Percentiles rank a stretch among this genome's conserved stretches.
Evolutionary conservation across 2,888 invertebrate species (phyloP).

Genomic region (Imbricaverruca yamaguchii): DNA sequence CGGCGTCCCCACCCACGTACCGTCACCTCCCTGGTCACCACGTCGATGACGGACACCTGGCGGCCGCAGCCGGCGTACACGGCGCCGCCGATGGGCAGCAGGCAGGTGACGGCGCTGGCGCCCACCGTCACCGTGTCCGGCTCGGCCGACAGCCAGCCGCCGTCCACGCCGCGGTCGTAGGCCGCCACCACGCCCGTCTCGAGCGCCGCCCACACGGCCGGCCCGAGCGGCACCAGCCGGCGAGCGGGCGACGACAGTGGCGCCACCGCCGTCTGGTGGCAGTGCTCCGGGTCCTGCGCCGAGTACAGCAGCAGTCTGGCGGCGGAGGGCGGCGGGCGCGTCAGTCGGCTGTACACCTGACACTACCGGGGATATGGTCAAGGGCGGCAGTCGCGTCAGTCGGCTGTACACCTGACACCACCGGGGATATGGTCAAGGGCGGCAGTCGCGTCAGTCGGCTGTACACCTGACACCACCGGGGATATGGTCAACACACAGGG

Average conservation of each 20-base stretch:
- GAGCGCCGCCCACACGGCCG: constrained; percentile 69
- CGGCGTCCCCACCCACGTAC: constrained; percentile 48
- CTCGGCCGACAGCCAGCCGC: constrained; percentile 64
- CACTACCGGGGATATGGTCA: too few relatives aligned
- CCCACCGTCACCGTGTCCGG: constrained; percentile 64
- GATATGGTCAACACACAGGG: too few relatives aligned
- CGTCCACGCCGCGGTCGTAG: constrained; percentile 52
- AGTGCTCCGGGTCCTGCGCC: constrained; percentile 23
- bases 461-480: too few relatives aligned
- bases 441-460: too few relatives aligned
- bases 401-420: too few relatives aligned
- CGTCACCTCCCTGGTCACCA: constrained; percentile 66
- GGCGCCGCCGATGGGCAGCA: constrained; percentile 62
- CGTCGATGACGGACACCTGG: constrained; percentile 73
- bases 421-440: too few relatives aligned
- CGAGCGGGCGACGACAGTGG: constrained; percentile 27
- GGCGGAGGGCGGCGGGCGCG: too few relatives aligned
- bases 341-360: too few relatives aligned
- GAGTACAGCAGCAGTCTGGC: constrained; percentile 6
- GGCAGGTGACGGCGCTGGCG: constrained; percentile 62
- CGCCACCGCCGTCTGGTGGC: constrained; percentile 24
- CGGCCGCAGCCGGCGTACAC: constrained; percentile 80
- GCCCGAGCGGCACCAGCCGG: constrained; percentile 56
- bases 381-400: too few relatives aligned
- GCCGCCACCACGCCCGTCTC: constrained; percentile 68